Evolutionary conservation across 2,888 invertebrate species (phyloP), one percentile per base, ranked within the genome.

Genomic region (Apotomis capreana): DNA sequence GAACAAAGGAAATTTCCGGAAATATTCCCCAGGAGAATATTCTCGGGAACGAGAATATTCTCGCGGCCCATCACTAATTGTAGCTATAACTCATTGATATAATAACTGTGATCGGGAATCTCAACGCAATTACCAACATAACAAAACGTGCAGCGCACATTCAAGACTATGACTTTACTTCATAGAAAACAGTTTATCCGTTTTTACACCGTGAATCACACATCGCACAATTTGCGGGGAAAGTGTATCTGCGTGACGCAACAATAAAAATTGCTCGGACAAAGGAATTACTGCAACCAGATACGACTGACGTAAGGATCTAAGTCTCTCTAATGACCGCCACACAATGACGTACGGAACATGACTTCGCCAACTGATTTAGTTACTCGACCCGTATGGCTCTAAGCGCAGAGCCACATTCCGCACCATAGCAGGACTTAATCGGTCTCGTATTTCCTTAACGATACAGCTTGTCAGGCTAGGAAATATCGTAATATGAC

Each of bases 201-300:
- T 84, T 84, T 83, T 83, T 81, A 83, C 83, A 82, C 72, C 76
- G 76, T 78, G 81, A 89, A 88, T 89, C 83, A 89, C 89, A 89
- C 81, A 84, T 82, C 81, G 79, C 82, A 86, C 84, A 84, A 87
- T 86, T 89, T 86, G 87, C 83, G 85, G 90, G 89, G 92, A 93
- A 92, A 92, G 92, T 87, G 83, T 83, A 87, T 83, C 84, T 84
- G 85, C 80, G 84, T 91, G 92, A 91, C 87, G 91, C 87, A 92
- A 92, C 90, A 89, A 90, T 92, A 87, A 90, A 91, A 90, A 89
- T 87, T 87, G 84, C 84, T 82, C 79, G 84, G 89, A 92, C 92
- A 92, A 92, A 92, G 91, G 89, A 92, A 91, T 92, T 89, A 87
- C 81, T 78, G 78, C 79, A 80, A 80, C 78, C 82, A 84, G 84